Base-by-base conservation (phyloP, 2,888 invertebrate species). In the Phengaris arion region DNA sequence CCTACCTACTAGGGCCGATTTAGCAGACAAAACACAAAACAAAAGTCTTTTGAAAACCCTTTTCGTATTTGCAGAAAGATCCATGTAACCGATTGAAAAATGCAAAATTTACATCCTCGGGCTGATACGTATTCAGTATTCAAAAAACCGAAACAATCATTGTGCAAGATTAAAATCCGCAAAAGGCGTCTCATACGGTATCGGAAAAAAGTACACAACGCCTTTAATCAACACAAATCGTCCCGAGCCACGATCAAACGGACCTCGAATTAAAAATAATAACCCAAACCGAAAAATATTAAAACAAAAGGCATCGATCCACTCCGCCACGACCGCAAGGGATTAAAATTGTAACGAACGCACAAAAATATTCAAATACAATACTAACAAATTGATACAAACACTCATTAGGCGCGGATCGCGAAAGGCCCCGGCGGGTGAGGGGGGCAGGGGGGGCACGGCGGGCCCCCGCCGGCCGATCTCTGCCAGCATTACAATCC, bases 311-410 rank as follows among this genome's bases (percentile, higher is more conserved):
- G 81, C 87, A 90, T 90, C 91, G 92, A 92, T 91, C 89, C 88
- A 83, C 84, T 83, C 85, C 82, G 84, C 84, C 84, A 78, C 84
- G 82, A 89, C 91, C 92, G 85, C 92, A 84, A 86, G 90, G 93
- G 92, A 92, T 92, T 92, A 92, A 89, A 91, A 91, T 91, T 88
- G 88, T 92, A 92, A 93, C 92, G 91, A 91, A 92, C 91, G 88
- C 85, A 89, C 89, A 89, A 91, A 92, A 93, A 93, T 92, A 93
- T 93, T 92, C 93, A 92, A 92, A 93, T 92, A 93, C 93, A 93
- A 93, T 93, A 93, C 93, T 92, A 92, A 92, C 93, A 93, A 93
- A 93, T 93, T 93, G 93, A 93, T 93, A 93, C 93, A 93, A 93
- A 93, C 89, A 93, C 91, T 93, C 93, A 93, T 93, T 93, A 93